Percentiles rank a stretch among this genome's conserved stretches.
Evolutionary conservation across 2,113 vertebrate species (phyloP).

Genomic region (Centropristis striata): DNA sequence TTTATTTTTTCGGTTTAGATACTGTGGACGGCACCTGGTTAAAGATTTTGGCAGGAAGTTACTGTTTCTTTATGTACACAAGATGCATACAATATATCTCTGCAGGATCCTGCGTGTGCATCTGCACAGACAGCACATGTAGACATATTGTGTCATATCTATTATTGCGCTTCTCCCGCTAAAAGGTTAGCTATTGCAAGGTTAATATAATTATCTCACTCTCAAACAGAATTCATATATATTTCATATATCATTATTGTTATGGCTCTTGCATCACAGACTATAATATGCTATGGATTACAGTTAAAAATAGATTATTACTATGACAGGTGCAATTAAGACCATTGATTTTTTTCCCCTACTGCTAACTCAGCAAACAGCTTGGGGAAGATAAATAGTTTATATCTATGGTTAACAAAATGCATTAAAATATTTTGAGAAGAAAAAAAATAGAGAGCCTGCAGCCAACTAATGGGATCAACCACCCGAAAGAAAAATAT

Average conservation of each 20-base stretch:
- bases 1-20: slow-evolving; percentile 28
- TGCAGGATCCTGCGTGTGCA: slow-evolving; percentile 49
- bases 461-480: slow-evolving; percentile 56
- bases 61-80: slow-evolving; percentile 64
- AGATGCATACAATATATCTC: slow-evolving; percentile 47
- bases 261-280: slow-evolving; percentile 77
- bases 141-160: slow-evolving; percentile 31
- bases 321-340: slow-evolving; percentile 61
- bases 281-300: slow-evolving; percentile 71
- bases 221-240: slow-evolving; percentile 64
- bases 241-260: slow-evolving; percentile 61
- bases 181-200: slow-evolving; percentile 77
- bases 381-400: slow-evolving; percentile 63
- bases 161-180: slow-evolving; percentile 75
- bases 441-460: slow-evolving; percentile 36
- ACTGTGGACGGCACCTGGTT: slow-evolving; percentile 62
- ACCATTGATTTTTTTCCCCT: slow-evolving; percentile 28
- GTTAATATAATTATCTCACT: slow-evolving; percentile 74
- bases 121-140: slow-evolving; percentile 46
- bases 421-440: slow-evolving; percentile 23
- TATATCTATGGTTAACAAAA: slow-evolving; percentile 47
- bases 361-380: slow-evolving; percentile 41
- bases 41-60: slow-evolving; percentile 68
- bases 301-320: slow-evolving; percentile 78
- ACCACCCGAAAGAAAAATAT: slow-evolving; percentile 37